Percentiles rank a stretch among this genome's conserved stretches.
phyloP scores from a whole-genome alignment of 2,113 vertebrate species.

The Xenotilapia leptura region DNA sequence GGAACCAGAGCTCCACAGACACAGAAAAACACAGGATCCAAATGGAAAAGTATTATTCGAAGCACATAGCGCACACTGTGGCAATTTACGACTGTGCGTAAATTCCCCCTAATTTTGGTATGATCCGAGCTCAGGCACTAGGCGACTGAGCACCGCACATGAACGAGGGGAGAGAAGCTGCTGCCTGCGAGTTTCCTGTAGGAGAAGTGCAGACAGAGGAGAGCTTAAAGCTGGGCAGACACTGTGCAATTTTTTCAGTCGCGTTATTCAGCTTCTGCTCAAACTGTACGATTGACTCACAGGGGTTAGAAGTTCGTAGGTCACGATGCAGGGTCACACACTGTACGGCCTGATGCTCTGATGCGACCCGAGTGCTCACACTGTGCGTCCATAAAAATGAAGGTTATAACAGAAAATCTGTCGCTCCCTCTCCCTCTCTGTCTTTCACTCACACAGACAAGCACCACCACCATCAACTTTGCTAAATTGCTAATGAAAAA shows the following conservation, averaged over 20 bases:
- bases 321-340: background rate
- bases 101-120: background rate
- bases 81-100: rapidly evolving
- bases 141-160: background rate
- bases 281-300: background rate
- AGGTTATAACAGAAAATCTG: too few relatives aligned
- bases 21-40: background rate
- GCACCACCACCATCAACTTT: too few relatives aligned
- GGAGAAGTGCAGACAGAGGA: background rate
- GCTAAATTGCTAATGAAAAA: too few relatives aligned
- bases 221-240: background rate
- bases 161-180: background rate
- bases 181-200: background rate
- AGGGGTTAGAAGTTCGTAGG: background rate
- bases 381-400: too few relatives aligned
- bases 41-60: background rate
- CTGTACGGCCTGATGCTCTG: background rate
- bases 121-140: background rate
- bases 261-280: background rate
- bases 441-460: too few relatives aligned
- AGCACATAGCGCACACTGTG: background rate
- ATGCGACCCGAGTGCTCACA: too few relatives aligned
- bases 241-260: background rate
- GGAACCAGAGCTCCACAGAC: background rate
- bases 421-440: too few relatives aligned